Conservation (phyloP, 2,888 invertebrate genomes). For the Dendrolimus houi region DNA sequence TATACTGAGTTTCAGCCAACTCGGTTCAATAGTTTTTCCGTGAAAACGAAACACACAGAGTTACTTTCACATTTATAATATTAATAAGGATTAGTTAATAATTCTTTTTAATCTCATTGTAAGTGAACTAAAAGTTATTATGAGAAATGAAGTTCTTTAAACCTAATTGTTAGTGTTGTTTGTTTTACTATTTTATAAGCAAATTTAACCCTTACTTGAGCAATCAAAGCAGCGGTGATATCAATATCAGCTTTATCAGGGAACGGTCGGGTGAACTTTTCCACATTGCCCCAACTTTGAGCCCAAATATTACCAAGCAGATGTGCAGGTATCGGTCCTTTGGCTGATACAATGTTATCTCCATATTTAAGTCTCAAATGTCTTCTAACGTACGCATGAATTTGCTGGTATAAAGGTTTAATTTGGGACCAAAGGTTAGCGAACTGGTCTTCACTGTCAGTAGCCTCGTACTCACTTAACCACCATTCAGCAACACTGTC, state of each 20-base stretch:
- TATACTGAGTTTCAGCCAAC: too few species aligned
- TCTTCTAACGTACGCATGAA: conserved; percentile 88
- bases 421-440: conserved; percentile 83
- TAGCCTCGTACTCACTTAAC: conserved; percentile 82
- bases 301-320: conserved; percentile 90
- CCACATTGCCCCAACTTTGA: conserved; percentile 83
- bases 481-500: conserved; percentile 82
- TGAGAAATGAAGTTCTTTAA: too few species aligned
- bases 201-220: conserved; percentile 66
- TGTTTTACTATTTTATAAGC: too few species aligned
- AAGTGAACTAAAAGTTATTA: too few species aligned
- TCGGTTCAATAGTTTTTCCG: too few species aligned
- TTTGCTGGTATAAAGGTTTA: conserved; percentile 86
- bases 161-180: too few species aligned
- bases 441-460: conserved; percentile 81
- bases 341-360: conserved; percentile 76
- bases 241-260: conserved; percentile 81
- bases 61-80: too few species aligned
- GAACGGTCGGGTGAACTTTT: conserved; percentile 81
- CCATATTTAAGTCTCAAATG: conserved; percentile 83
- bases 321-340: conserved; percentile 87
- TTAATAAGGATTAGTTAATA: too few species aligned
- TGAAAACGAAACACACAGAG: too few species aligned
- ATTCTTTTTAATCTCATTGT: too few species aligned
- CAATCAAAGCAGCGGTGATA: conserved; percentile 81